These are phyloP conservation scores for Staurois parvus DNA, from an alignment of 2,797 vertebrate genomes.

Conservation along the genomic window DNA sequence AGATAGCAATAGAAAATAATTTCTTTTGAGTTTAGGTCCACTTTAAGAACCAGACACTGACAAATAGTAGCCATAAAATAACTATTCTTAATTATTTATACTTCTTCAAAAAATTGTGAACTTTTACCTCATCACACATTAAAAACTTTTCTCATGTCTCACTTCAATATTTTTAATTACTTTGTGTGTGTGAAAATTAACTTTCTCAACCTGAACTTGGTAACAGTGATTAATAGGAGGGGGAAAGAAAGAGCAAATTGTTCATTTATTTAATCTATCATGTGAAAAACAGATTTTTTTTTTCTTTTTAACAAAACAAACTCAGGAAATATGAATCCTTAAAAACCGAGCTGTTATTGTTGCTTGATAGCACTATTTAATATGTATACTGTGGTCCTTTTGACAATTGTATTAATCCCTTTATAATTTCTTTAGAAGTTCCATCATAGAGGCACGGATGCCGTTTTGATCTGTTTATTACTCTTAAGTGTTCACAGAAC, in stretches of 20 bases:
- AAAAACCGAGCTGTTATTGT: constrained; percentile 79
- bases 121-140: constrained; percentile 32
- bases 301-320: constrained; percentile 63
- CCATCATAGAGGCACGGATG: constrained; percentile 83
- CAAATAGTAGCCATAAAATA: background rate
- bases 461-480: constrained; percentile 89
- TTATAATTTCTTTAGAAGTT: constrained; percentile 84
- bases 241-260: constrained; percentile 29
- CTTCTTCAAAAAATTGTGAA: background rate
- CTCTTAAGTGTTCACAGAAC: constrained; percentile 91
- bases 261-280: constrained; percentile 55
- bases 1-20: too few species aligned
- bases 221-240: constrained; percentile 43
- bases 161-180: constrained; percentile 55
- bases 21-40: too few species aligned
- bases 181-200: constrained; percentile 40
- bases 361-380: constrained; percentile 80
- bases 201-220: constrained; percentile 48
- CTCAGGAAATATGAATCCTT: constrained; percentile 74
- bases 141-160: constrained; percentile 9
- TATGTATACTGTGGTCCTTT: constrained; percentile 84
- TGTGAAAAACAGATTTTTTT: constrained; percentile 47
- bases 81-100: background rate
- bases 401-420: constrained; percentile 86
- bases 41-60: background rate